Evolutionary conservation across 2,888 invertebrate species (phyloP).

Genomic region (Tuberolachnus salignus): DNA sequence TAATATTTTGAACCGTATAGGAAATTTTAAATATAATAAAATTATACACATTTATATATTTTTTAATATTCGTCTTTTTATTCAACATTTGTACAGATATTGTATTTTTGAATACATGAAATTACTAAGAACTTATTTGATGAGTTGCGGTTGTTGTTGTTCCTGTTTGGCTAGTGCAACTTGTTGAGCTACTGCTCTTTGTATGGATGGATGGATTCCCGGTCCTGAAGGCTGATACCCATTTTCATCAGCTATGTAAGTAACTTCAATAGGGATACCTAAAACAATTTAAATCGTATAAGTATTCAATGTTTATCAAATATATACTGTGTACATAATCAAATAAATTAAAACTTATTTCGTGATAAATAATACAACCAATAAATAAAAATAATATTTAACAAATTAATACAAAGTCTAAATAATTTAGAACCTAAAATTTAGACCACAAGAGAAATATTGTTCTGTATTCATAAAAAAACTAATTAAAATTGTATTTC

Average conservation of each 20-base stretch:
- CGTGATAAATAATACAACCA: no score
- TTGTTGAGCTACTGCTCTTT: slow-evolving; percentile 60
- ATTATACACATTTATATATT: background rate
- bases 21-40: slow-evolving; percentile 19
- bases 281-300: slow-evolving; percentile 4
- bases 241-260: slow-evolving; percentile 60
- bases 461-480: no score
- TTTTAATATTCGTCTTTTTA: slow-evolving; percentile 32
- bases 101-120: background rate
- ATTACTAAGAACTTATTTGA: slow-evolving; percentile 17
- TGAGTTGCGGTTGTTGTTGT: slow-evolving; percentile 41
- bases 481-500: no score
- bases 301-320: slow-evolving; percentile 1
- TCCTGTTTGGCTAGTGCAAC: slow-evolving; percentile 59
- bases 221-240: slow-evolving; percentile 60
- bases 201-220: slow-evolving; percentile 60
- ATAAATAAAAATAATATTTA: no score
- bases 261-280: slow-evolving; percentile 59
- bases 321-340: background rate
- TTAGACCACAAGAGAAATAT: no score
- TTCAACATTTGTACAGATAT: slow-evolving; percentile 22
- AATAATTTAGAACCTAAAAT: no score
- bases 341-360: no score
- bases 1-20: background rate
- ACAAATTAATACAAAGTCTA: no score